phyloP scores from a whole-genome alignment of 2,113 vertebrate genomes.

The Alouatta palliata region DNA sequence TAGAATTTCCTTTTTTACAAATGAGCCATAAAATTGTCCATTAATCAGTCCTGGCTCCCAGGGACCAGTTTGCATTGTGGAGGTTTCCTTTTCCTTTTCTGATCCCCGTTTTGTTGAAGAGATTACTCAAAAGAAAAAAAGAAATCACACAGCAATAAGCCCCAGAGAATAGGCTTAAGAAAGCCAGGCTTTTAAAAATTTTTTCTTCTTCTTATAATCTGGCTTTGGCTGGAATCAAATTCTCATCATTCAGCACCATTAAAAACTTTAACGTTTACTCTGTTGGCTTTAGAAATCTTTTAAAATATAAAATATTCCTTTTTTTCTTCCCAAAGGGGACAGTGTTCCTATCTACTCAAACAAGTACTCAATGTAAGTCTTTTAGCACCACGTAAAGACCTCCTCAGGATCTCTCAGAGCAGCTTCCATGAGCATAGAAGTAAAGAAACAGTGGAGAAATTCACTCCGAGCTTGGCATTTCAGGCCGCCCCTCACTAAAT shows the following conservation, averaged over 20 bases:
- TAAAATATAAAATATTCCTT: constrained; percentile 66
- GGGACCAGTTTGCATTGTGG: constrained; percentile 78
- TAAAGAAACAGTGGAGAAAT: constrained; percentile 62
- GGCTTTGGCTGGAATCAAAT: constrained; percentile 53
- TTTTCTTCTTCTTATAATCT: neutral
- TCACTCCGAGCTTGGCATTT: constrained; percentile 48
- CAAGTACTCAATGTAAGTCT: constrained; percentile 31
- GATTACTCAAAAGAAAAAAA: constrained; percentile 70
- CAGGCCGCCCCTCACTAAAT: constrained; percentile 44
- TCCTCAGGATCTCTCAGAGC: constrained; percentile 39
- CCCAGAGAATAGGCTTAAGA: constrained; percentile 74
- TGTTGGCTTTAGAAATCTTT: constrained; percentile 37
- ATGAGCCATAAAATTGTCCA: constrained; percentile 86
- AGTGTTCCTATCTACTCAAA: constrained; percentile 56
- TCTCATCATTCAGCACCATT: constrained; percentile 63
- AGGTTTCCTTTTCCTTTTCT: constrained; percentile 85
- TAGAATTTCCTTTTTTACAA: constrained; percentile 84
- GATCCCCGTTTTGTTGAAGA: constrained; percentile 80
- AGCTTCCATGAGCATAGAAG: constrained; percentile 13
- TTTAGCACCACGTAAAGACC: constrained; percentile 59
- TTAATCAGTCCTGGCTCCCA: constrained; percentile 82
- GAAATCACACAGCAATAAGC: constrained; percentile 69
- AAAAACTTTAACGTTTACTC: constrained; percentile 64
- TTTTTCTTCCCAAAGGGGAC: constrained; percentile 24
- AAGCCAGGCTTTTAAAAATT: constrained; percentile 12